Evolutionary conservation across 2,113 vertebrate species (phyloP), one percentile per base, ranked within the genome.

Genomic region (Strix uralensis): DNA sequence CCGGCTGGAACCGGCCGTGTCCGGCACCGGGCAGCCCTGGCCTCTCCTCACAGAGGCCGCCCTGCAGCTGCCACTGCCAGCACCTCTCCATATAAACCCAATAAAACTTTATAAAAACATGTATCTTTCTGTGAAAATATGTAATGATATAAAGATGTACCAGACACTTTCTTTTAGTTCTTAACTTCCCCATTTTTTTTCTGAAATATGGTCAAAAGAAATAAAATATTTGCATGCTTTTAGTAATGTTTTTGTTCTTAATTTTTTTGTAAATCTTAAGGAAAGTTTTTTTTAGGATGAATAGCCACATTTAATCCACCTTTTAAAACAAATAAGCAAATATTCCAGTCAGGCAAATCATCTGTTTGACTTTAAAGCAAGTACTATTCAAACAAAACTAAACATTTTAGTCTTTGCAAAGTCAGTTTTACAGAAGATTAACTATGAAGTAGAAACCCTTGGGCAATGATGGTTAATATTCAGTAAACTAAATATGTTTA

Each of bases 11-110:
- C 30, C 23, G 1, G 22, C 40, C 6, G 5, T 6, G 23, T 14
- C 34, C 23, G 0, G 36, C 32, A 4, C 0, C 0, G 5, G 26
- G n/a, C 15, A 84, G 30, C 15, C 27, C 32, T 1, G 1, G 9
- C 29, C 3, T 15, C 29, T 47, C 20, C 20, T 61, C 66, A 58
- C 11, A 17, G 22, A 23, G 27, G 23, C 20, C 0, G 1, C 10
- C 3, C 11, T 3, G 5, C 38, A n/a, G 27, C 16, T 7, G 4
- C 23, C 1, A 3, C 5, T 3, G 25, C 10, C 8, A 5, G 13
- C 4, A 4, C 22, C 51, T 40, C 8, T 0, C 15, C 17, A 3
- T 29, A 65, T 52, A 58, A 58, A 57, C 14, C 22, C 6, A 42
- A 15, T 9, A 36, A 57, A 65, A 30, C 10, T 13, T 66, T 72